Base-by-base conservation (phyloP, 2,888 invertebrate species). In the Melanotus villosus region DNA sequence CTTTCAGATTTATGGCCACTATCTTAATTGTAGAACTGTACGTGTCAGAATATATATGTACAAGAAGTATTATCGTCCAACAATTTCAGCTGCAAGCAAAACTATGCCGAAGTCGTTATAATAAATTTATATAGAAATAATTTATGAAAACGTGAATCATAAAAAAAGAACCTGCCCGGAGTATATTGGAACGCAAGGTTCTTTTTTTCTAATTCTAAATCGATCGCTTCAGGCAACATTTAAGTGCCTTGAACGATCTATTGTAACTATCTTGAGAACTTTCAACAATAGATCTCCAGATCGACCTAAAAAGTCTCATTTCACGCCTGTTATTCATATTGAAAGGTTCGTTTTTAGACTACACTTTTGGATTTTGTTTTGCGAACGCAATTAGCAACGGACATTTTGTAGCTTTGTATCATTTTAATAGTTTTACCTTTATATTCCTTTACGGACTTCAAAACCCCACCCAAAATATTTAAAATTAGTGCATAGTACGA, bases 321-420 rank as follows among this genome's bases (percentile, higher is more conserved):
- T 81, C 81, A 82, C 80, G 82, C 78, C 74, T 79, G 78, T 82
- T 82, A 82, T 81, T 77, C 79, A 76, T 73, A 78, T 75, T 78
- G 79, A 80, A 80, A 77, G 76, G 75, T 76, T 56, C 76, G 74
- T 79, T 79, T 78, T 79, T 74, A 74, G 26, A 52, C 50, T n/a
- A 19, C 50, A 26, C 60, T 71, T 75, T 73, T 73, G 62, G 62
- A 67, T 73, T 72, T 72, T 68, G 69, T 77, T 77, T 72, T 68
- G 62, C 63, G 50, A 64, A 71, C 69, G 65, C 65, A 72, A 73
- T 73, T 72, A 73, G 68, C 63, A 60, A 59, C 68, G 66, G 65
- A 63, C 60, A 56, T 65, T 64, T 60, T 26, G 14, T n/a, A 7
- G 26, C 21, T 23, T 12, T 26, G 50, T 14, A 12, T 12, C 50